Conservation (phyloP, 2,797 vertebrate genomes). For the Phrynocephalus guinanensis region DNA sequence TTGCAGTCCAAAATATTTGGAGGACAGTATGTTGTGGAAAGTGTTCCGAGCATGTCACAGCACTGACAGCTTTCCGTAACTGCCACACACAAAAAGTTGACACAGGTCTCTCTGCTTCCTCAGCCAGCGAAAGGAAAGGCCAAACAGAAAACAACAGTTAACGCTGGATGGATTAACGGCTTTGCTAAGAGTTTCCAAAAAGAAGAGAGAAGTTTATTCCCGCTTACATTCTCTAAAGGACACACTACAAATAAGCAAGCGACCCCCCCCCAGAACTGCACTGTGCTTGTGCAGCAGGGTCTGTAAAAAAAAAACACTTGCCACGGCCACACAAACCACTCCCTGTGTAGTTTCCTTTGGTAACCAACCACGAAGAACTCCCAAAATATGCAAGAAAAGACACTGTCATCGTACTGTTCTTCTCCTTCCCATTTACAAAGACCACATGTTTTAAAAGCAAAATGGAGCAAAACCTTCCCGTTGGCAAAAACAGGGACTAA, state of each 20-base stretch:
- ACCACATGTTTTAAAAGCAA: not conserved
- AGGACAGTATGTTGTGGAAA: not conserved
- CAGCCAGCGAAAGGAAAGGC: fast-evolving
- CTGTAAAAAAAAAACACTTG: not conserved
- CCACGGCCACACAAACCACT: not conserved
- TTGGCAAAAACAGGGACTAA: not conserved
- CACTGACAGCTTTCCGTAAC: not conserved
- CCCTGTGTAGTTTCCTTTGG: fast-evolving
- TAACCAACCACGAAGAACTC: not conserved
- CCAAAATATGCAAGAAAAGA: not conserved
- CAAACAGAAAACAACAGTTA: not conserved
- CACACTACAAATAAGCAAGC: fast-evolving
- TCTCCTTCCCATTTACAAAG: not conserved
- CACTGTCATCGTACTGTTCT: not conserved
- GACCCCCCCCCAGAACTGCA: fast-evolving
- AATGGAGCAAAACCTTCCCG: not conserved
- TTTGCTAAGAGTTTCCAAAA: conserved; percentile 58
- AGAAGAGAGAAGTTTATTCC: conserved; percentile 48
- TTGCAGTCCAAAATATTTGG: not conserved
- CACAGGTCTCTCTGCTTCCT: too few relatives aligned
- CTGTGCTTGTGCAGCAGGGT: not conserved
- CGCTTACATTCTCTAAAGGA: not conserved
- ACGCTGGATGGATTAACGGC: not conserved
- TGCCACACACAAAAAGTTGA: fast-evolving
- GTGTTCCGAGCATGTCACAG: not conserved